These are phyloP conservation scores for Drosophila kohkoa DNA, from an alignment of 1,140 invertebrate genomes.

Conservation along the genomic window DNA sequence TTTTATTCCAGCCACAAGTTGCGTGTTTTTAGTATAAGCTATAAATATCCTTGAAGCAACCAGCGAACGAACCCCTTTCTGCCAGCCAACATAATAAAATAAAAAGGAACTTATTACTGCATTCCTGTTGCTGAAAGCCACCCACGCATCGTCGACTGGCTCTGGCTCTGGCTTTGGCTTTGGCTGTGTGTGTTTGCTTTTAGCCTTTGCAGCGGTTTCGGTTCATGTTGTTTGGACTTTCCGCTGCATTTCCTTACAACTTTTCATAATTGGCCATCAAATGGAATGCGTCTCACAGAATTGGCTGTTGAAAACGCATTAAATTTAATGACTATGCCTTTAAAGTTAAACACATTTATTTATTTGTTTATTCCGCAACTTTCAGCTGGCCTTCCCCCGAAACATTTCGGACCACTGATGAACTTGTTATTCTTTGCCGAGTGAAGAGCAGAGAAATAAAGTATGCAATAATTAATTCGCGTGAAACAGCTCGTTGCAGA, in stretches of 20 bases:
- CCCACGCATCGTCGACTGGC: neutral
- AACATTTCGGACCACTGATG: slow-evolving; percentile 1
- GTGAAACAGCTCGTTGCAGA: slow-evolving; percentile 37
- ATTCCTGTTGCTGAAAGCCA: neutral
- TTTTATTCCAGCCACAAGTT: neutral
- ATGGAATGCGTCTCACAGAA: slow-evolving; percentile 11
- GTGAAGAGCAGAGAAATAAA: neutral
- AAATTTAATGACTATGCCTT: slow-evolving; percentile 9
- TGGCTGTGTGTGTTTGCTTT: neutral
- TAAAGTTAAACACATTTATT: slow-evolving; percentile 7
- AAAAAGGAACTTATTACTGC: neutral
- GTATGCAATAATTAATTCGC: slow-evolving; percentile 50
- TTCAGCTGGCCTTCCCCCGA: neutral
- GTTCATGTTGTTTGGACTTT: neutral
- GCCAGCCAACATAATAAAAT: neutral
- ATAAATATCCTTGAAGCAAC: neutral
- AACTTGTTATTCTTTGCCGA: slow-evolving; percentile 34
- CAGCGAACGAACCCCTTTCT: neutral
- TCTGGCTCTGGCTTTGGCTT: no score
- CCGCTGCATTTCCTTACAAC: slow-evolving; percentile 16
- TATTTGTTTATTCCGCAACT: slow-evolving; percentile 4
- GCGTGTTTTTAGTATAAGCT: neutral
- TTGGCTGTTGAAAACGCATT: slow-evolving; percentile 12
- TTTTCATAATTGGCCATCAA: slow-evolving; percentile 23
- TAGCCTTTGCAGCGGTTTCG: neutral